phyloP scores from a whole-genome alignment of 2,888 invertebrate species.

The Branchipolynoe longqiensis region DNA sequence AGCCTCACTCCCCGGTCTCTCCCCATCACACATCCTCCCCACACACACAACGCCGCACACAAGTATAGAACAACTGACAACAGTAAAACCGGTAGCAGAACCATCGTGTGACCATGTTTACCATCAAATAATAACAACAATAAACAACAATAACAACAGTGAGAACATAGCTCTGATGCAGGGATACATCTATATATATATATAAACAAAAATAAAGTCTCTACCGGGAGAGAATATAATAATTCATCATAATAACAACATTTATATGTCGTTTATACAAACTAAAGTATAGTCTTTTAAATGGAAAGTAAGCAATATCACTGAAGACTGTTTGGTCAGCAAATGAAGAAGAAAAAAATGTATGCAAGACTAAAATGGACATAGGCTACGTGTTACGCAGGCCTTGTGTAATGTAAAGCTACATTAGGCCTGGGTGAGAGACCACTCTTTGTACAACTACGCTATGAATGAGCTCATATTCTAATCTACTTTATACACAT shows the following conservation, averaged over 20 bases:
- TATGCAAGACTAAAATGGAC: slow-evolving; percentile 39
- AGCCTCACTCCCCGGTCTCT: too few species aligned
- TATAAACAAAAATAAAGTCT: slow-evolving; percentile 16
- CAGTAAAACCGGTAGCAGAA: too few species aligned
- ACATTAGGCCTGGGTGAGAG: not conserved
- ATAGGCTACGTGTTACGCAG: slow-evolving; percentile 16
- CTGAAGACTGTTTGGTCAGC: slow-evolving; percentile 38
- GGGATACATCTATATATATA: too few species aligned
- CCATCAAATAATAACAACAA: slow-evolving; percentile 18
- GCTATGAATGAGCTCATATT: slow-evolving; percentile 34
- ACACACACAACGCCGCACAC: too few species aligned
- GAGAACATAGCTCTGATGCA: not conserved
- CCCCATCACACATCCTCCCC: too few species aligned
- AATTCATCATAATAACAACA: not conserved
- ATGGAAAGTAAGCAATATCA: slow-evolving; percentile 49
- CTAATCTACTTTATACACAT: slow-evolving; percentile 52
- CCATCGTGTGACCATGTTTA: slow-evolving; percentile 21
- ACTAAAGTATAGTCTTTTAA: slow-evolving; percentile 21
- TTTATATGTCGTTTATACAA: slow-evolving; percentile 6
- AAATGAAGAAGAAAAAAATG: slow-evolving; percentile 10
- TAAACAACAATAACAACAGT: too few species aligned
- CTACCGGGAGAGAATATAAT: slow-evolving; percentile 20
- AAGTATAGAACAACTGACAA: too few species aligned
- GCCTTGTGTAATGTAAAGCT: not conserved
- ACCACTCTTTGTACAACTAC: slow-evolving; percentile 21